Evolutionary conservation across 2,888 invertebrate genomes (phyloP), one percentile per base, ranked within the genome.

Genomic region (Parnassius apollo): DNA sequence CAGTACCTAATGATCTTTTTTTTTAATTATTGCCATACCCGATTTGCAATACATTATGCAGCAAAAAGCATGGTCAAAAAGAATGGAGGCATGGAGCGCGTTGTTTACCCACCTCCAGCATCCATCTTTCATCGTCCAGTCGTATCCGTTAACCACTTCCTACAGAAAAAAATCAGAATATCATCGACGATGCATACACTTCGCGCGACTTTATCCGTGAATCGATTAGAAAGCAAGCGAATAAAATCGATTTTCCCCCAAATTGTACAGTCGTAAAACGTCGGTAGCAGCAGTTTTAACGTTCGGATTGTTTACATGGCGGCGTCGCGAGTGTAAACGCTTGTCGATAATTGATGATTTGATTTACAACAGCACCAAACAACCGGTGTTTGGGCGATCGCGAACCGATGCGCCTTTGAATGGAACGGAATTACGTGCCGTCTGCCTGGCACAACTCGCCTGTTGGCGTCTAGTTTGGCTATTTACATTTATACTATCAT

Each of bases 161-260:
- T 83, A 67, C 70, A 66, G 78, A 71, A 75, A 80, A 75, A 87
- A 88, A 83, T 82, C 79, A 73, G 76, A 63, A 69, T 75, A 77
- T 71, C 73, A 68, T 74, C 77, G 75, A 71, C 71, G 65, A 65
- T 66, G 65, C 67, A 71, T 56, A 68, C 68, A 72, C 71, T 74
- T 71, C 85, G 82, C 80, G 83, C 89, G 79, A 90, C 79, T 90
- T 85, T 87, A 81, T 80, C 70, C 81, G 75, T 78, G 74, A 79
- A 84, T 82, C 86, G 86, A 89, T 88, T 84, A 80, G 80, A 88
- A 86, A 81, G 72, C 82, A 75, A 84, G 91, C 91, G 89, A 91
- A 91, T 91, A 91, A 91, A 91, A 91, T 89, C 90, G 91, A 91
- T 91, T 90, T 91, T 91, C 89, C 91, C 86, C 87, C 87, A 88